Conservation (phyloP, 2,797 vertebrate species). For the Rachycentron canadum region DNA sequence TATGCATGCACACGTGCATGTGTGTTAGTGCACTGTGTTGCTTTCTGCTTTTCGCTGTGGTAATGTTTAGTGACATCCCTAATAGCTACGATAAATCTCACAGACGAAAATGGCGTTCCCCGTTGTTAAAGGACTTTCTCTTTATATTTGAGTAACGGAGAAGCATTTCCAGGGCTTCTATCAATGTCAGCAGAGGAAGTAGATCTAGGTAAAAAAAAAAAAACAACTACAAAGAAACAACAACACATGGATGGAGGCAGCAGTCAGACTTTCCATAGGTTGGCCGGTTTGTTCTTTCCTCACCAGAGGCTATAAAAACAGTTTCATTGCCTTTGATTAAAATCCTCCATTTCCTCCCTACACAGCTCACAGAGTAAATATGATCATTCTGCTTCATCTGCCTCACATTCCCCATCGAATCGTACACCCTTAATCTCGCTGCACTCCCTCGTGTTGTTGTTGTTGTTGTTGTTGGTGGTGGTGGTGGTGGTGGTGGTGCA, state of each 20-base stretch:
- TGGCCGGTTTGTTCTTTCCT: slow-evolving; percentile 34
- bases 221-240: too few relatives aligned
- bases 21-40: too few relatives aligned
- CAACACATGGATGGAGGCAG: background rate
- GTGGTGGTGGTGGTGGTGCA: background rate
- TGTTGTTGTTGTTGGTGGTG: background rate
- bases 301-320: slow-evolving; percentile 50
- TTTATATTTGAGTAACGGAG: too few relatives aligned
- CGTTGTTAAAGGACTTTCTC: too few relatives aligned
- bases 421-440: slow-evolving; percentile 38
- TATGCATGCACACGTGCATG: too few relatives aligned
- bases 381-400: slow-evolving; percentile 50
- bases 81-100: too few relatives aligned
- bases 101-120: too few relatives aligned
- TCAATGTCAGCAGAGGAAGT: too few relatives aligned
- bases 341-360: slow-evolving; percentile 37
- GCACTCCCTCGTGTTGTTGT: slow-evolving; percentile 20
- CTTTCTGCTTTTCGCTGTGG: too few relatives aligned
- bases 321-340: slow-evolving; percentile 66
- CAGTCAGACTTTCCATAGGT: slow-evolving; percentile 11
- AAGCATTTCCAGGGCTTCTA: too few relatives aligned
- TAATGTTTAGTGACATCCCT: too few relatives aligned
- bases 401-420: slow-evolving; percentile 62
- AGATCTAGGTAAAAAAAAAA: too few relatives aligned
- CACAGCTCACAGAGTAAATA: slow-evolving; percentile 60